Evolutionary conservation across 2,113 vertebrate species (phyloP).

Genomic region (Labeo catla): DNA sequence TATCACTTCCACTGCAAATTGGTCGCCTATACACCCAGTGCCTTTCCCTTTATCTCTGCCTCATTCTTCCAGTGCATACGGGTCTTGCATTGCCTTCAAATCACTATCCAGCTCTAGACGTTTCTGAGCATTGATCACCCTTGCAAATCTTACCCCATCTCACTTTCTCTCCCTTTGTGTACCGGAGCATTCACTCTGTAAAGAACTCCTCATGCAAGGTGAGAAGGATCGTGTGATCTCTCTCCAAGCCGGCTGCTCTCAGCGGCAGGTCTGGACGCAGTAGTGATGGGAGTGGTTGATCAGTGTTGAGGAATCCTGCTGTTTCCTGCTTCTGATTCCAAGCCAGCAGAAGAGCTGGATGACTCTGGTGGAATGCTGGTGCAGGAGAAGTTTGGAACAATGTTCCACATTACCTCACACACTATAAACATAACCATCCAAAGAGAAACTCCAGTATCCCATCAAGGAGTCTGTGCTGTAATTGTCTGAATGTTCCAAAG

Average conservation of each 20-base stretch:
- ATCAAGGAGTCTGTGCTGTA: conserved; percentile 7
- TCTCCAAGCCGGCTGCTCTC: conserved; percentile 37
- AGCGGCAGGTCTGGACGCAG: conserved; percentile 40
- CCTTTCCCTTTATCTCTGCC: conserved; percentile 1
- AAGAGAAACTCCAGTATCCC: neutral
- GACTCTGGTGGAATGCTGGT: conserved; percentile 38
- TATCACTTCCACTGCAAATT: conserved; percentile 14
- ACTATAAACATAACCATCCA: conserved; percentile 11
- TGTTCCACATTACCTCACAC: conserved; percentile 27
- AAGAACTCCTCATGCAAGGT: conserved; percentile 38
- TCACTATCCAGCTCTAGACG: conserved; percentile 25
- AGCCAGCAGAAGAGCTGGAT: conserved; percentile 30
- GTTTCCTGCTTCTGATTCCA: conserved; percentile 34
- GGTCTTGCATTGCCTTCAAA: conserved; percentile 32
- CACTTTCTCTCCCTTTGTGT: conserved; percentile 32
- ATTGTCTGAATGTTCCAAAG: neutral
- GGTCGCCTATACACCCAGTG: neutral
- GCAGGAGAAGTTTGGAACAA: conserved; percentile 22
- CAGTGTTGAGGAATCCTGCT: conserved; percentile 19
- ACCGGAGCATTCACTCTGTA: conserved; percentile 31
- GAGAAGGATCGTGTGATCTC: conserved; percentile 47
- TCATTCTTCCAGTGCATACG: conserved; percentile 10
- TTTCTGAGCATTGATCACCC: conserved; percentile 14
- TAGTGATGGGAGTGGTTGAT: conserved; percentile 29
- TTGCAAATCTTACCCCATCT: neutral